These are phyloP conservation scores for Cololabis saira DNA, from an alignment of 2,113 vertebrate species.

Conservation along the genomic window DNA sequence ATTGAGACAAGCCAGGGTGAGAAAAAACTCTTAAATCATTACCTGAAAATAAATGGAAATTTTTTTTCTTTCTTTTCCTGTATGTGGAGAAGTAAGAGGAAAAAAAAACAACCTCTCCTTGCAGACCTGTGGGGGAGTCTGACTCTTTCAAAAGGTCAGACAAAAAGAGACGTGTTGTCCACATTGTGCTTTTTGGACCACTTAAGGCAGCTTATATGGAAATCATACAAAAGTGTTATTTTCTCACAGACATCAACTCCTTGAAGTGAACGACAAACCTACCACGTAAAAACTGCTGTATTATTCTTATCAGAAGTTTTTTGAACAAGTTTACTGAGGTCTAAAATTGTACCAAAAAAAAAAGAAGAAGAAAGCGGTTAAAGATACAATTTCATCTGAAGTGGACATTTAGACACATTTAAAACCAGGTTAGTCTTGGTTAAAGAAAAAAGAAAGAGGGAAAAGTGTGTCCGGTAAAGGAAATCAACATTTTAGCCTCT, in stretches of 20 bases:
- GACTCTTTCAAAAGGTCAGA: constrained; percentile 55
- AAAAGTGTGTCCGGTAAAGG: not conserved
- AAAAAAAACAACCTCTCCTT: constrained; percentile 23
- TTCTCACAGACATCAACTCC: constrained; percentile 25
- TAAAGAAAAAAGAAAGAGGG: not conserved
- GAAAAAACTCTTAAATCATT: constrained; percentile 54
- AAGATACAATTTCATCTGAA: too few species aligned
- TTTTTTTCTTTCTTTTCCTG: not conserved
- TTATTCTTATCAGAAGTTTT: constrained; percentile 28
- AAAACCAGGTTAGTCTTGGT: not conserved
- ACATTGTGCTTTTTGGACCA: constrained; percentile 40
- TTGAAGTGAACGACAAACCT: constrained; percentile 48
- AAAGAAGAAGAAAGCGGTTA: too few species aligned
- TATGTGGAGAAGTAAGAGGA: not conserved
- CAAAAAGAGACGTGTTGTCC: constrained; percentile 57
- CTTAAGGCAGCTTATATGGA: constrained; percentile 50
- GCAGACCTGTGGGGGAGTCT: constrained; percentile 40
- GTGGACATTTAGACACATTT: too few species aligned
- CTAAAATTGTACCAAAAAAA: too few species aligned
- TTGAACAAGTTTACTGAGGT: not conserved
- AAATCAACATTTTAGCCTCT: not conserved
- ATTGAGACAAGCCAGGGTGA: constrained; percentile 16
- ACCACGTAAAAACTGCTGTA: constrained; percentile 55
- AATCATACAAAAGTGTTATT: constrained; percentile 44
- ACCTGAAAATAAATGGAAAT: constrained; percentile 28